Base-by-base conservation (phyloP, 1,140 invertebrate genomes). In the Pentalonia nigronervosa region DNA sequence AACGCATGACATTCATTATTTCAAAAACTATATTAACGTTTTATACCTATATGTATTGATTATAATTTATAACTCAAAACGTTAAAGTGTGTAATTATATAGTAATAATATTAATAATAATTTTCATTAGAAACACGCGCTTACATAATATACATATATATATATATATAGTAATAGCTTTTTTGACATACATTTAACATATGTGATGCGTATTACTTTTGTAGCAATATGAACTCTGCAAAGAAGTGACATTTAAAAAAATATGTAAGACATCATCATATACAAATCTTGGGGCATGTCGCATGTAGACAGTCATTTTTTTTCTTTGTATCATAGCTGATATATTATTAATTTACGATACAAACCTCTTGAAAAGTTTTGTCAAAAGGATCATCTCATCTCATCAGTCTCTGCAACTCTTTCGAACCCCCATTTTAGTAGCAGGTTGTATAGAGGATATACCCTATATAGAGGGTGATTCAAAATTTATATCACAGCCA, bases 341-440 rank as follows among this genome's bases (percentile, higher is more conserved):
- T 67, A 67, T 67, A 76, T 17, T 76, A 20, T 41, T 20, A 87
- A 88, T 53, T 88, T 88, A 88, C 87, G n/a, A 53, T 50, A 88
- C 53, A 88, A 88, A 34, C 47, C 87, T 50, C 87, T 88, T 88
- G 21, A 88, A 88, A 48, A 53, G 7, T 50, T n/a, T 21, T 17
- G 48, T 88, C n/a, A 34, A 88, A 53, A 21, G 14, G 17, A 50
- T 87, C n/a, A 76, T n/a, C 30, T 76, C 60, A 76, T n/a, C 30
- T n/a, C 60, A 76, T n/a, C n/a, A n/a, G 60, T 25, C 11, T 53
- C 41, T 41, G 41, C n/a, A 89, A 36, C 86, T 41, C 60, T 21
- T 56, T 36, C 23, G 50, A 36, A n/a, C 47, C 86, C 45, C 45
- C 17, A n/a, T 76, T n/a, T 76, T 17, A 76, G n/a, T 30, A n/a